A percentile compares a stretch with the other conserved stretches of the same genome.
Evolutionary conservation across 2,888 invertebrate species (phyloP).

Genomic region (Ceraclea dissimilis): DNA sequence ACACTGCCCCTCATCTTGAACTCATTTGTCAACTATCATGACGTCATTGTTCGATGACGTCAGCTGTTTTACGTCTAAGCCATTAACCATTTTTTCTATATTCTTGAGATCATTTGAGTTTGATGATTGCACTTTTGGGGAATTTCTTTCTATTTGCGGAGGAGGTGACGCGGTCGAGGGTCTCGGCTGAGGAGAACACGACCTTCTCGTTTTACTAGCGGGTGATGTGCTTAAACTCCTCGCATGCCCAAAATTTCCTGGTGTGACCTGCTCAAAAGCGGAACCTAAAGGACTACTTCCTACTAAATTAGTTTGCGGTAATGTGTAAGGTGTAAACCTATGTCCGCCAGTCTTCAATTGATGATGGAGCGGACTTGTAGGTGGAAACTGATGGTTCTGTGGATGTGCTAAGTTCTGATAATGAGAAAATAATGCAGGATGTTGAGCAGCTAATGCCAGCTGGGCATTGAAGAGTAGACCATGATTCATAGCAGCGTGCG

Average conservation of each 20-base stretch:
- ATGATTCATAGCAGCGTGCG: slow-evolving; percentile 65
- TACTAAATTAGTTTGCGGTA: slow-evolving; percentile 54
- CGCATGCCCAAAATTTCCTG: slow-evolving; percentile 51
- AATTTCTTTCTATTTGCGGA: slow-evolving; percentile 43
- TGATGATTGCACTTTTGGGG: slow-evolving; percentile 40
- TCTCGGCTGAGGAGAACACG: slow-evolving; percentile 47
- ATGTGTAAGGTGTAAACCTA: slow-evolving; percentile 83
- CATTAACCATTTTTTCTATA: slow-evolving; percentile 97
- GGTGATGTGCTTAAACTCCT: slow-evolving; percentile 58
- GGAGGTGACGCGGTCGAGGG: slow-evolving; percentile 51
- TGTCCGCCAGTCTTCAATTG: slow-evolving; percentile 61
- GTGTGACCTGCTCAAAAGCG: slow-evolving; percentile 85
- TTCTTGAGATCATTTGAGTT: slow-evolving; percentile 82
- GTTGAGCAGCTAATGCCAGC: slow-evolving; percentile 79
- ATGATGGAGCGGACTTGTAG: slow-evolving; percentile 55
- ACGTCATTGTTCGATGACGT: slow-evolving; percentile 20
- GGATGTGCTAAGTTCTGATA: slow-evolving; percentile 64
- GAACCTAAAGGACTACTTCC: slow-evolving; percentile 61
- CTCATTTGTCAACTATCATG: slow-evolving; percentile 26
- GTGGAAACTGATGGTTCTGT: slow-evolving; percentile 44
- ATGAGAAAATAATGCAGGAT: slow-evolving; percentile 67
- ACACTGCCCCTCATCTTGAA: slow-evolving; percentile 23
- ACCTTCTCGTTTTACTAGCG: slow-evolving; percentile 41
- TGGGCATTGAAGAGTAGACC: slow-evolving; percentile 85
- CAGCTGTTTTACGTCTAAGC: slow-evolving; percentile 73